phyloP scores from a whole-genome alignment of 2,113 vertebrate genomes.

The Rhea pennata region DNA sequence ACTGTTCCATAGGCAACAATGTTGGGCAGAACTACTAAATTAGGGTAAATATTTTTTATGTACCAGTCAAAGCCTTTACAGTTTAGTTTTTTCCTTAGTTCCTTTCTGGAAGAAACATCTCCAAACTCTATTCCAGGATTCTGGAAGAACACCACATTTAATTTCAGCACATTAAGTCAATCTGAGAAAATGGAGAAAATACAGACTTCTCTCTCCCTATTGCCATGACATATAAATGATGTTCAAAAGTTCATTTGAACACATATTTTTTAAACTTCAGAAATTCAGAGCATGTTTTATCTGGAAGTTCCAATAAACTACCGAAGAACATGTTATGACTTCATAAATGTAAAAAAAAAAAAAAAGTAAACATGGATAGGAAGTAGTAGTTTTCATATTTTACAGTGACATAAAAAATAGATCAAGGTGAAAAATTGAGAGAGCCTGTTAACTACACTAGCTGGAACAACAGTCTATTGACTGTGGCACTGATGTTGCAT shows the following conservation, averaged over 20 bases:
- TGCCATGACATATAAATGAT: neutral
- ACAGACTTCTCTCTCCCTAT: neutral
- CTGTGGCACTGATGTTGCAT: neutral
- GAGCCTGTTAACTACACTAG: neutral
- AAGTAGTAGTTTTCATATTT: neutral
- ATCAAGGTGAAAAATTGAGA: neutral
- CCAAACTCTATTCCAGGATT: slow-evolving; percentile 55
- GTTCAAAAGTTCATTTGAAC: neutral
- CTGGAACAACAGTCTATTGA: neutral
- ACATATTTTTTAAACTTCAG: neutral
- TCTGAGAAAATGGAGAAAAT: neutral
- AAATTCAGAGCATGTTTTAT: neutral
- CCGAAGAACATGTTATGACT: neutral
- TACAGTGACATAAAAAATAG: neutral
- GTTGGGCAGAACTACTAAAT: slow-evolving; percentile 7
- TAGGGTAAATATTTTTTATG: slow-evolving; percentile 62
- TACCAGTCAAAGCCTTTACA: slow-evolving; percentile 71
- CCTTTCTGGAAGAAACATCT: slow-evolving; percentile 64
- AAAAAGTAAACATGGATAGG: neutral
- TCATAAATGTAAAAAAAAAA: neutral
- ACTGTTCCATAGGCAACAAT: slow-evolving; percentile 48
- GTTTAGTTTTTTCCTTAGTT: slow-evolving; percentile 52
- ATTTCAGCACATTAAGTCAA: neutral
- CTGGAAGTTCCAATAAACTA: neutral
- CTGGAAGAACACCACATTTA: neutral